Evolutionary conservation across 1,140 invertebrate species (phyloP).

Genomic region (Marisa cornuarietis): DNA sequence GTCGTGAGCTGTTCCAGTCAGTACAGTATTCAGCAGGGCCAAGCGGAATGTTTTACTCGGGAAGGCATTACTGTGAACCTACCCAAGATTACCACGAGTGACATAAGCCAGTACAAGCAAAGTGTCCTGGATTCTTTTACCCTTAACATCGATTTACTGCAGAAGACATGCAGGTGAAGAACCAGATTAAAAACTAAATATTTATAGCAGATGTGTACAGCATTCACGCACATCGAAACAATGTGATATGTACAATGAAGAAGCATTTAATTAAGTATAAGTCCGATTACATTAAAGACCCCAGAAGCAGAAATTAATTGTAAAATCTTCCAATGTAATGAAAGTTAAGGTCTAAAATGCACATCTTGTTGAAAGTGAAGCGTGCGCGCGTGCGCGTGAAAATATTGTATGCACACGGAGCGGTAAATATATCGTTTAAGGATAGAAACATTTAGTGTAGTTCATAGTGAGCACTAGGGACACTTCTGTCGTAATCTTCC

Average conservation of each 20-base stretch:
- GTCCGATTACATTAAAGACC: no score
- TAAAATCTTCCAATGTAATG: no score
- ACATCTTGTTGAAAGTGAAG: no score
- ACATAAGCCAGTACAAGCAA: not conserved
- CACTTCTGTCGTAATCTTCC: no score
- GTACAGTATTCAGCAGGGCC: not conserved
- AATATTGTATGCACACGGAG: no score
- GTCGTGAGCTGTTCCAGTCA: not conserved
- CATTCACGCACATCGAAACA: not conserved
- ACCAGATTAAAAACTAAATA: not conserved
- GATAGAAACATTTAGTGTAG: no score
- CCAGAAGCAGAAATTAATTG: no score
- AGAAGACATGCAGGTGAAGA: not conserved
- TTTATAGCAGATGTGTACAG: not conserved
- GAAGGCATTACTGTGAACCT: not conserved
- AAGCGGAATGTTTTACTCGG: not conserved
- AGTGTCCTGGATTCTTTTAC: not conserved
- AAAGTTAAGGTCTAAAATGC: no score
- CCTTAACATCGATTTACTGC: constrained; percentile 1
- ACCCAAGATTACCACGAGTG: not conserved
- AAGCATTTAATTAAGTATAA: no score
- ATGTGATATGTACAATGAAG: not conserved
- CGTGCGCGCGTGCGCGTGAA: no score
- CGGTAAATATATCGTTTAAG: no score
- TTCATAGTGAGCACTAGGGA: no score